phyloP scores from a whole-genome alignment of 2,113 vertebrate genomes.

The Bagarius yarrelli region DNA sequence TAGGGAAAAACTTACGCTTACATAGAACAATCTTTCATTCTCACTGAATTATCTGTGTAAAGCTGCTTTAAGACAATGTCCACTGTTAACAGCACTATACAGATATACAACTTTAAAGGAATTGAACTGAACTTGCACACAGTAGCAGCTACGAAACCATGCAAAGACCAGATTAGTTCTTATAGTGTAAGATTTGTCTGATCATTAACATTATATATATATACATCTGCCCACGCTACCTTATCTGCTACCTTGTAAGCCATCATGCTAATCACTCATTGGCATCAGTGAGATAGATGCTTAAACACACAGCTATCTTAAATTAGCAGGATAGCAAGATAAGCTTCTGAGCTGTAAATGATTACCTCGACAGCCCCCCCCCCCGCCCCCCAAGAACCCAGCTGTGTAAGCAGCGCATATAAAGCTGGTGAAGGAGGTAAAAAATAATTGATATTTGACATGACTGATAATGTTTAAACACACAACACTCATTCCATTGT shows the following conservation, averaged over 20 bases:
- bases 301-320: neutral
- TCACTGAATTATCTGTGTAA: too few species aligned
- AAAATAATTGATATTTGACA: neutral
- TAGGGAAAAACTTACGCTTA: too few species aligned
- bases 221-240: neutral
- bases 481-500: neutral
- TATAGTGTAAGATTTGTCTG: too few species aligned
- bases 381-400: neutral
- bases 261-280: neutral
- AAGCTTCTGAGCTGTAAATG: neutral
- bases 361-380: too few species aligned
- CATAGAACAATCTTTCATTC: too few species aligned
- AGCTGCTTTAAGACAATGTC: too few species aligned
- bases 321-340: neutral
- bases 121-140: too few species aligned
- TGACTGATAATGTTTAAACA: neutral
- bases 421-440: neutral
- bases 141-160: too few species aligned
- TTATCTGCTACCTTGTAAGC: neutral
- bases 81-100: too few species aligned
- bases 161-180: too few species aligned
- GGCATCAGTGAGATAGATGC: neutral
- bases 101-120: too few species aligned
- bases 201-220: too few species aligned
- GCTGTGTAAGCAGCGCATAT: neutral